Base-by-base conservation (phyloP, 2,888 invertebrate species). In the Orthosia gothica region DNA sequence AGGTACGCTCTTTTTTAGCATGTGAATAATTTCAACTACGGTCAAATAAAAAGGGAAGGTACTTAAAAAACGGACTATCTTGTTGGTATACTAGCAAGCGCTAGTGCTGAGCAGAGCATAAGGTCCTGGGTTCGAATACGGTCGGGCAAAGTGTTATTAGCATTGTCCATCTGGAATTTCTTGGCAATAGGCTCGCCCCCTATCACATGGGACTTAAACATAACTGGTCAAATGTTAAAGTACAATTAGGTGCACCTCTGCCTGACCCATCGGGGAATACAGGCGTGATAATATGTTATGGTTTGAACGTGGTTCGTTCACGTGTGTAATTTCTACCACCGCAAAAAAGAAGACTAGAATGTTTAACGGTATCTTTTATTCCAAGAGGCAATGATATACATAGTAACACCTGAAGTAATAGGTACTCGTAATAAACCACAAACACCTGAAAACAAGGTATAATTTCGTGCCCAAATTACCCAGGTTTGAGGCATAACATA, bases 401-500 rank as follows among this genome's bases (percentile, higher is more conserved):
- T 57, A 40, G 12, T 47, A 20, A 20, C 20, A 70, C 16, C 49
- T 13, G 16, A 1, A 18, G 47, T 63, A 45, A 13, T 50, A 26
- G 26, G 26, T 26, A 47, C 16, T 62, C 58, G 13, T 62, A 52
- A 69, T 66, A 62, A 55, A 23, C 57, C 20, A 49, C 57, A 57
- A 59, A 62, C 55, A 55, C 20, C 57, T 57, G 40, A 40, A 62
- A 63, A 76, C 63, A 70, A 55, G 13, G 49, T 67, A 70, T 64
- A 40, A 52, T 52, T 54, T 9, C 7, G 16, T 26, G 57, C 18
- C 57, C 52, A 69, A 66, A 72, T 77, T 52, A 64, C 59, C 50
- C 40, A 26, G 16, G 23, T 16, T 20, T 23, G 40, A 55, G 50
- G n/a, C 69, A 67, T 67, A 72, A 40, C 69, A 67, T 70, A 72